phyloP scores from a whole-genome alignment of 2,797 vertebrate species.

The Eulemur rubriventer region DNA sequence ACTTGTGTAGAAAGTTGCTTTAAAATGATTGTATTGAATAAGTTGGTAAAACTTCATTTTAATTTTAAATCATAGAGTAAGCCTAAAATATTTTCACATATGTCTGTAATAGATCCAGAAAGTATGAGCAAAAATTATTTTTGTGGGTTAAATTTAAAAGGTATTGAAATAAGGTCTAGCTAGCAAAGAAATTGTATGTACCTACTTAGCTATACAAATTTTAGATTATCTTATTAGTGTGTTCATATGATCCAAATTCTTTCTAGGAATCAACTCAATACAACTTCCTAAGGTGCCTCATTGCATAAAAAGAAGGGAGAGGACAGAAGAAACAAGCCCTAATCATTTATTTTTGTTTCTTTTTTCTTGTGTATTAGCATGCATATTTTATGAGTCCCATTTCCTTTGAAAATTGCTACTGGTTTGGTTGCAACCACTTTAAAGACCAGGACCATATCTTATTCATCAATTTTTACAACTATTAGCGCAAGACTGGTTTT shows the following conservation, averaged over 20 bases:
- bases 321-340: neutral
- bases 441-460: neutral
- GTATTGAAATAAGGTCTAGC: neutral
- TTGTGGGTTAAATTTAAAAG: neutral
- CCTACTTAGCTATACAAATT: neutral
- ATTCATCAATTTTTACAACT: neutral
- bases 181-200: neutral
- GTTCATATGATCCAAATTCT: neutral
- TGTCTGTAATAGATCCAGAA: neutral
- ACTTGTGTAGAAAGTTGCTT: neutral
- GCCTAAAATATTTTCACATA: neutral
- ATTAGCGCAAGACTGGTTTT: neutral
- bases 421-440: neutral
- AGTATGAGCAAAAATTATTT: neutral
- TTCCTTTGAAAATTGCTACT: conserved; percentile 32
- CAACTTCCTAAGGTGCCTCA: neutral
- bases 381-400: neutral
- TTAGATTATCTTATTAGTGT: neutral
- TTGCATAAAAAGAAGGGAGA: neutral
- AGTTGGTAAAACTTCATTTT: neutral
- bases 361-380: neutral
- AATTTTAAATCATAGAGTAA: neutral
- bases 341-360: neutral
- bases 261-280: neutral
- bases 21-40: neutral